Evolutionary conservation across 2,797 vertebrate species (phyloP), one percentile per base, ranked within the genome.

Genomic region (Acrocephalus scirpaceus): DNA sequence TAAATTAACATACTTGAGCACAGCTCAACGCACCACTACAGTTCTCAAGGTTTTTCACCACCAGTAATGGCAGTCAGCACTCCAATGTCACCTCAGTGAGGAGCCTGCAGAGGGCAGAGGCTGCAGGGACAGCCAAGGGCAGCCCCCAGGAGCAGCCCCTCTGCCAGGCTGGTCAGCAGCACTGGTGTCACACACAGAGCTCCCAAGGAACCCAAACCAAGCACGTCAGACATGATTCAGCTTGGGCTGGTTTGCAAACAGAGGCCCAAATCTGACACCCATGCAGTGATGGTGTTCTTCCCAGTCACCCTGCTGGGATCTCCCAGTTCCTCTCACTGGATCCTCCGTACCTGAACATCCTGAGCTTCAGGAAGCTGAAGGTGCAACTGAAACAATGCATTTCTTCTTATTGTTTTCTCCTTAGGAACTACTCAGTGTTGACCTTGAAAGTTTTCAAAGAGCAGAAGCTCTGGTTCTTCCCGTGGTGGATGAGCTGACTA

Each of bases 331-430:
- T 92, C 71, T 95, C 51, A 38, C 29, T 64, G 64, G 47, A 73
- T 47, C 60, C 53, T 65, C 36, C 60, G 26, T 30, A 74, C 10
- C 54, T 48, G 51, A 64, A 67, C 18, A 48, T 75, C 67, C 66
- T 73, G 54, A 56, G 20, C 77, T 23, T 20, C n/a, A 84, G 32
- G 40, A 79, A 66, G 53, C 2, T n/a, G 44, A 90, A 30, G 66
- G 47, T 53, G 32, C 15, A 64, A n/a, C 16, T 60, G 22, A 60
- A 95, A 67, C 18, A 0, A 64, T 0, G 0, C 44, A 7, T 56
- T 77, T 40, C 51, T 71, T 29, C 34, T 20, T 11, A 14, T 0
- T 61, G 19, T 44, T 76, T 88, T 42, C 6, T 64, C 29, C 62
- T 86, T 61, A 42, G 19, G 16, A 61, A 71, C 23, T 22, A 32